Evolutionary conservation across 2,113 vertebrate genomes (phyloP).

Genomic region (Thunnus maccoyii): DNA sequence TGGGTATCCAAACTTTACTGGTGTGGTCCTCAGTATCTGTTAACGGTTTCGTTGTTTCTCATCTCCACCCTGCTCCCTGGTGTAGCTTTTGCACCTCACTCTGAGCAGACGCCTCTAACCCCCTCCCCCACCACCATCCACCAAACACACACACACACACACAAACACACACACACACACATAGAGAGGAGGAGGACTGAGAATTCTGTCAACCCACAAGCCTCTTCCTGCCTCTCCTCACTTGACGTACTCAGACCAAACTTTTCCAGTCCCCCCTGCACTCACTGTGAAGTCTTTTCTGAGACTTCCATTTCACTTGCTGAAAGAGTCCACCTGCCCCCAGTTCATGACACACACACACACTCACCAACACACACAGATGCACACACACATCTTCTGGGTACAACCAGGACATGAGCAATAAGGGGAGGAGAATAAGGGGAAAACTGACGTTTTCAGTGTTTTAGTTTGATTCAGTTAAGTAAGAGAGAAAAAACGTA

Average conservation of each 20-base stretch:
- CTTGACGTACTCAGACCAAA: constrained; percentile 63
- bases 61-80: constrained; percentile 84
- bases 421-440: no score
- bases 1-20: constrained; percentile 60
- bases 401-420: not conserved
- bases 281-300: constrained; percentile 49
- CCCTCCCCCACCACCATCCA: constrained; percentile 18
- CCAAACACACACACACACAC: constrained; percentile 15
- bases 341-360: not conserved
- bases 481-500: not conserved
- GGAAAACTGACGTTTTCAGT: not conserved
- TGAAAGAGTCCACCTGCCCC: constrained; percentile 68
- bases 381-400: not conserved
- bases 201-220: constrained; percentile 80
- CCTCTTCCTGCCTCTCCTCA: constrained; percentile 83
- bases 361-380: not conserved
- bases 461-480: constrained; percentile 6
- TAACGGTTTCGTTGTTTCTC: constrained; percentile 84
- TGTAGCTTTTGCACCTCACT: constrained; percentile 71
- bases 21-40: constrained; percentile 81
- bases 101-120: constrained; percentile 52
- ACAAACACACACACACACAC: constrained; percentile 44
- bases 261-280: constrained; percentile 64
- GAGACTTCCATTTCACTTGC: constrained; percentile 43
- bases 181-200: constrained; percentile 57